A percentile compares a stretch with the other conserved stretches of the same genome.
Conservation (phyloP, 1,140 invertebrate genomes). For the Gryon sp. region DNA sequence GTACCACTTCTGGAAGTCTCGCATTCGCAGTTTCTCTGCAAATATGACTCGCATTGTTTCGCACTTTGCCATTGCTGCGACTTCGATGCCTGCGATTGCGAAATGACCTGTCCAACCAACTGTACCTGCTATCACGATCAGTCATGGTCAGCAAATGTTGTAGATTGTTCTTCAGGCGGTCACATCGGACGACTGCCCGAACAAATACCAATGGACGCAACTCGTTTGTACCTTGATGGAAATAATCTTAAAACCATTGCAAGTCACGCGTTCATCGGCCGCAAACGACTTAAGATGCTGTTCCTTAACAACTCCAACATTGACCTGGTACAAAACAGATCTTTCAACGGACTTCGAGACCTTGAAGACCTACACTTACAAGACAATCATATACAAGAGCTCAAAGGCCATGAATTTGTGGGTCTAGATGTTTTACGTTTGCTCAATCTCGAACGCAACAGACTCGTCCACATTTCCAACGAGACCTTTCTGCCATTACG, state of each 20-base stretch:
- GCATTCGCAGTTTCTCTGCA: slow-evolving; percentile 89
- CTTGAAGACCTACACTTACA: slow-evolving; percentile 88
- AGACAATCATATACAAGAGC: slow-evolving; percentile 86
- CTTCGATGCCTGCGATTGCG: slow-evolving; percentile 91
- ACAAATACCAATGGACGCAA: slow-evolving; percentile 93
- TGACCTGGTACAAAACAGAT: slow-evolving; percentile 86
- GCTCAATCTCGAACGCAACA: slow-evolving; percentile 92
- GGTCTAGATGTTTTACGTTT: slow-evolving; percentile 87
- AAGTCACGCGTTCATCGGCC: slow-evolving; percentile 90
- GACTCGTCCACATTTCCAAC: slow-evolving; percentile 87
- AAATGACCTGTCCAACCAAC: slow-evolving; percentile 90
- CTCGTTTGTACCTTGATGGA: slow-evolving; percentile 92
- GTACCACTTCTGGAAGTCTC: slow-evolving; percentile 86
- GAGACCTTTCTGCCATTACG: slow-evolving; percentile 87
- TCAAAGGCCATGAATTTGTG: slow-evolving; percentile 88
- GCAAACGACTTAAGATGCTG: slow-evolving; percentile 90
- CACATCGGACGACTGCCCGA: slow-evolving; percentile 87
- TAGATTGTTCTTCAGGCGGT: slow-evolving; percentile 89
- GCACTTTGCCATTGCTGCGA: slow-evolving; percentile 92
- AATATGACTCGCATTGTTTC: slow-evolving; percentile 90
- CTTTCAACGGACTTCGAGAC: slow-evolving; percentile 89
- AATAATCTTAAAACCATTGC: slow-evolving; percentile 90
- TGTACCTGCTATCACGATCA: slow-evolving; percentile 93
- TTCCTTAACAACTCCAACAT: slow-evolving; percentile 91
- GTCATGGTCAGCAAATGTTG: slow-evolving; percentile 92